These are phyloP conservation scores for Leptatherina wallacei DNA, from an alignment of 2,797 vertebrate genomes.

Conservation along the genomic window DNA sequence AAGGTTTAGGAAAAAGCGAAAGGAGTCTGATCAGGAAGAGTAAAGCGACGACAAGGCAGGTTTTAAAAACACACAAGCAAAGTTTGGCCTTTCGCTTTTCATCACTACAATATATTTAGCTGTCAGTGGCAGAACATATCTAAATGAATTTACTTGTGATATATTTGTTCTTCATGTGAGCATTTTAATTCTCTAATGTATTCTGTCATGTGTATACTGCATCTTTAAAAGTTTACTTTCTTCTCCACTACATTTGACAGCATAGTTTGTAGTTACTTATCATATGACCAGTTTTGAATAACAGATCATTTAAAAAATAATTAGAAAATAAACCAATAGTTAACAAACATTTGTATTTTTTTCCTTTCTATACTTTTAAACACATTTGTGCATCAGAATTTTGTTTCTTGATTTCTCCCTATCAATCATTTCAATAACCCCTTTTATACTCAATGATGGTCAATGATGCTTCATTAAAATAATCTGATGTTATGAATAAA, in stretches of 20 bases:
- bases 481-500: not conserved
- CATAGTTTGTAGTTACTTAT: not conserved
- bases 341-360: not conserved
- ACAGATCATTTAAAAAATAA: not conserved
- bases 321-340: not conserved
- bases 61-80: not conserved
- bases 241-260: not conserved
- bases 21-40: not conserved
- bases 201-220: no score
- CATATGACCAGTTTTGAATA: not conserved
- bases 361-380: not conserved
- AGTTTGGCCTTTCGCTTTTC: not conserved
- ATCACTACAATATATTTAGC: not conserved
- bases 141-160: not conserved
- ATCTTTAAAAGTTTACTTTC: no score
- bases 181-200: not conserved
- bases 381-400: no score
- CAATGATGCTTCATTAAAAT: not conserved
- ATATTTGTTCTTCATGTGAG: not conserved
- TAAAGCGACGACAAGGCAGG: not conserved
- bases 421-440: not conserved
- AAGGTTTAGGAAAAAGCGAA: slow-evolving; percentile 2
- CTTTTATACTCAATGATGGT: not conserved
- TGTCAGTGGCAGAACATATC: not conserved
- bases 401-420: not conserved